Evolutionary conservation across 2,797 vertebrate genomes (phyloP).

Genomic region (Acestrorhynchus altus): DNA sequence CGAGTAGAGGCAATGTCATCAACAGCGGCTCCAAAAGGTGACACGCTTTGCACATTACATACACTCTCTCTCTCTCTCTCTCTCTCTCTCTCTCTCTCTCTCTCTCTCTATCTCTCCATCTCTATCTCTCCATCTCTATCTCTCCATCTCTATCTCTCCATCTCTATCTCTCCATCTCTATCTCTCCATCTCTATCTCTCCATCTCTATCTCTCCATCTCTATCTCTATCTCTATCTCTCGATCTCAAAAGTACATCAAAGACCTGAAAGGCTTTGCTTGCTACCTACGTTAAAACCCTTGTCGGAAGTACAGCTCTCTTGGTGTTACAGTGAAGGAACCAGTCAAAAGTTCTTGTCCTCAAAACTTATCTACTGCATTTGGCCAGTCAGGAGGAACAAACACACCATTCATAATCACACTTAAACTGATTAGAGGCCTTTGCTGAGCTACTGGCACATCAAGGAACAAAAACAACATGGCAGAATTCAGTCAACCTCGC

Average conservation of each 20-base stretch:
- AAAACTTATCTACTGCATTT: constrained; percentile 9
- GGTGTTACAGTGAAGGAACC: neutral
- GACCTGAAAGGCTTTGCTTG: neutral
- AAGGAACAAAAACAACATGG: constrained; percentile 58
- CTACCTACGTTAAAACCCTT: neutral
- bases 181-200: too few relatives aligned
- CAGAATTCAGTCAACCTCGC: constrained; percentile 54
- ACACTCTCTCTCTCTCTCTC: constrained; percentile 7
- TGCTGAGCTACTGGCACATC: constrained; percentile 1
- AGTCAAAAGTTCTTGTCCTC: constrained; percentile 35
- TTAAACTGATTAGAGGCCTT: constrained; percentile 29
- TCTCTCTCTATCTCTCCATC: too few relatives aligned
- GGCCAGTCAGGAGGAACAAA: neutral
- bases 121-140: too few relatives aligned
- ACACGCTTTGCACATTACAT: constrained; percentile 17
- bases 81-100: too few relatives aligned
- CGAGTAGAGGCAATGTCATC: constrained; percentile 9
- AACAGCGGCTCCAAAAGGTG: neutral
- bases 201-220: too few relatives aligned
- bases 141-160: too few relatives aligned
- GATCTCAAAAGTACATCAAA: constrained; percentile 24
- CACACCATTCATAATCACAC: constrained; percentile 33
- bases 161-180: too few relatives aligned
- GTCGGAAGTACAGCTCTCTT: constrained; percentile 11
- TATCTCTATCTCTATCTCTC: too few relatives aligned